A percentile compares a stretch with the other conserved stretches of the same genome.
Conservation (phyloP, 2,113 vertebrate species). For the Ochotona curzoniae region DNA sequence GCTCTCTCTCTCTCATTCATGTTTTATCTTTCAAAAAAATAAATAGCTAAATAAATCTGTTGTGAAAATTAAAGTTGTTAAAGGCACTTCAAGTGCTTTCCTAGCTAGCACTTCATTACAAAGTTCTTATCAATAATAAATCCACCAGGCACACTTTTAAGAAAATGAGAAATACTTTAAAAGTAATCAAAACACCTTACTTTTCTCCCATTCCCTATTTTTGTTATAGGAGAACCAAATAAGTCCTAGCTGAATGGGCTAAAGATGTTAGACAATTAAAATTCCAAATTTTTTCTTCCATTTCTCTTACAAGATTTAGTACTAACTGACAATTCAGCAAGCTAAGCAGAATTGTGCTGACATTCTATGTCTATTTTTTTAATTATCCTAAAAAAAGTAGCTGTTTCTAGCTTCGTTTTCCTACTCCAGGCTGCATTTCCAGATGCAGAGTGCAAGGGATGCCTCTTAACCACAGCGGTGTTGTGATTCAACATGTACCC, state of each 20-base stretch:
- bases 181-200: slow-evolving; percentile 49
- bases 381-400: not conserved
- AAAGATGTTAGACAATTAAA: slow-evolving; percentile 61
- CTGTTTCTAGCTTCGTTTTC: not conserved
- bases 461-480: fast-evolving
- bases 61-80: slow-evolving; percentile 74
- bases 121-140: slow-evolving; percentile 79
- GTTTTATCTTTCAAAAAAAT: too few relatives aligned
- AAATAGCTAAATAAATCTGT: too few relatives aligned
- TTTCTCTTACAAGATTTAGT: slow-evolving; percentile 54
- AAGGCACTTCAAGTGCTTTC: slow-evolving; percentile 83
- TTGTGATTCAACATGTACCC: not conserved
- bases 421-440: not conserved
- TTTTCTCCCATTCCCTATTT: slow-evolving; percentile 46
- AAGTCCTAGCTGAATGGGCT: slow-evolving; percentile 66
- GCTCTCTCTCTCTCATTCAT: too few relatives aligned
- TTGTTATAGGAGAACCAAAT: slow-evolving; percentile 43
- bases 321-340: slow-evolving; percentile 56
- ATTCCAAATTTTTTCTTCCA: slow-evolving; percentile 62
- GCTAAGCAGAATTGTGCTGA: slow-evolving; percentile 22
- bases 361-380: not conserved
- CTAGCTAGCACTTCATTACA: slow-evolving; percentile 75
- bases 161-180: slow-evolving; percentile 67
- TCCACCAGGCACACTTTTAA: slow-evolving; percentile 69
- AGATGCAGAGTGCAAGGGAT: not conserved